Conservation (phyloP, 1,140 invertebrate genomes). For the Drosophila hydei region DNA sequence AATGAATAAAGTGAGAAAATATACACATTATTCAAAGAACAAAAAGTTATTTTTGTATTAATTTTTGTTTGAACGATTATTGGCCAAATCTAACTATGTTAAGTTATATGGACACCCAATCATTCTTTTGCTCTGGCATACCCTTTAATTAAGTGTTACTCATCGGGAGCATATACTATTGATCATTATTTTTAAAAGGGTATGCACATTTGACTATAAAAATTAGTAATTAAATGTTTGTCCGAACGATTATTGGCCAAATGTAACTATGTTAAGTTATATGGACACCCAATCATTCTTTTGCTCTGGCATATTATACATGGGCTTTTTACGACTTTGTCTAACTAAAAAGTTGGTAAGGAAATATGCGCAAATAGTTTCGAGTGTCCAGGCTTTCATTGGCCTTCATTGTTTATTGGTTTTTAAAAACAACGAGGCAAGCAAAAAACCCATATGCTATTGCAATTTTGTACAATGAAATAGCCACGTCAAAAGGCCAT, state of each 20-base stretch:
- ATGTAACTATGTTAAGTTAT: conserved; percentile 71
- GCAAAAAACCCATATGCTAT: conserved; percentile 77
- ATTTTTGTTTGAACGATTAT: conserved; percentile 50
- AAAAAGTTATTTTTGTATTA: not conserved
- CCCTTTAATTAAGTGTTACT: conserved; percentile 17
- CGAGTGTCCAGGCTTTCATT: conserved; percentile 77
- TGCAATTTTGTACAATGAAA: conserved; percentile 74
- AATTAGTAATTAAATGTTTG: not conserved
- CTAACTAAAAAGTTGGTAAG: conserved; percentile 40
- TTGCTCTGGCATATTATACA: conserved; percentile 65
- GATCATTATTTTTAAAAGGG: not conserved
- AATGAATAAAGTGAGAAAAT: conserved; percentile 2
- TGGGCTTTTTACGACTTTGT: conserved; percentile 43
- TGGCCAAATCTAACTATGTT: conserved; percentile 74
- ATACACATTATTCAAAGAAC: not conserved
- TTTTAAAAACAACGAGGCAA: conserved; percentile 66
- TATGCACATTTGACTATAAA: not conserved
- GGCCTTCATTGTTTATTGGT: conserved; percentile 62
- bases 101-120: conserved; percentile 76
- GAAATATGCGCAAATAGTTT: conserved; percentile 19
- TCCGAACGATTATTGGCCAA: conserved; percentile 66
- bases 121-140: conserved; percentile 65
- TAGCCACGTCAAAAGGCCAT: conserved; percentile 38
- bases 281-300: conserved; percentile 72
- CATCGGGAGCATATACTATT: not conserved